Conservation (phyloP, 1,140 invertebrate species). For the Delia radicum region DNA sequence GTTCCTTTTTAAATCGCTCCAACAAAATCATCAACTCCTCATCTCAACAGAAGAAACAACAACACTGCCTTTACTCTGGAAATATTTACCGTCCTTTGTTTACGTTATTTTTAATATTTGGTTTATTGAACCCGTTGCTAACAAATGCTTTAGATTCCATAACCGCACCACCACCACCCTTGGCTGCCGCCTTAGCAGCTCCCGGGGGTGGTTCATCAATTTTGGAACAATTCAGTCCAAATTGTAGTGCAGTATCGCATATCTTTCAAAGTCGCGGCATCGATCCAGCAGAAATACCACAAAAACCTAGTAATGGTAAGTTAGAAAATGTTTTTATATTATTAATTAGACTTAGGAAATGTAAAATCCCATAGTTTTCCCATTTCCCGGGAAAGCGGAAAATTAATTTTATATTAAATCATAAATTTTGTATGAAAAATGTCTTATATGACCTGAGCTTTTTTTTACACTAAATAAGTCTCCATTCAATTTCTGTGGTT, state of each 20-base stretch:
- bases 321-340: background rate
- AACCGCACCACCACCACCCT: slow-evolving; percentile 25
- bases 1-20: slow-evolving; percentile 1
- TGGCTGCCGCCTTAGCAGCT: slow-evolving; percentile 40
- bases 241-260: slow-evolving; percentile 48
- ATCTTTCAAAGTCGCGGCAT: slow-evolving; percentile 48
- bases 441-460: no score
- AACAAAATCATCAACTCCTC: background rate
- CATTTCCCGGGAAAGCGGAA: background rate
- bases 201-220: slow-evolving; percentile 41
- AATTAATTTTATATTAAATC: no score
- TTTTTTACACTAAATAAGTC: no score
- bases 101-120: background rate
- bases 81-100: slow-evolving; percentile 17
- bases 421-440: no score
- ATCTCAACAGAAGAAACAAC: background rate
- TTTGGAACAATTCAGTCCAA: slow-evolving; percentile 50
- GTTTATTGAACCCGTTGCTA: background rate
- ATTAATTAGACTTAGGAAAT: no score
- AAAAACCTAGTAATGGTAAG: slow-evolving; percentile 53
- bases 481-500: no score
- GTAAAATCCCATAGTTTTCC: no score
- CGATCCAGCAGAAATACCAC: slow-evolving; percentile 45
- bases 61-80: slow-evolving; percentile 18
- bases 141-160: background rate